These are phyloP conservation scores for Drosophila nigricruria DNA, from an alignment of 2,888 invertebrate genomes.

Conservation along the genomic window DNA sequence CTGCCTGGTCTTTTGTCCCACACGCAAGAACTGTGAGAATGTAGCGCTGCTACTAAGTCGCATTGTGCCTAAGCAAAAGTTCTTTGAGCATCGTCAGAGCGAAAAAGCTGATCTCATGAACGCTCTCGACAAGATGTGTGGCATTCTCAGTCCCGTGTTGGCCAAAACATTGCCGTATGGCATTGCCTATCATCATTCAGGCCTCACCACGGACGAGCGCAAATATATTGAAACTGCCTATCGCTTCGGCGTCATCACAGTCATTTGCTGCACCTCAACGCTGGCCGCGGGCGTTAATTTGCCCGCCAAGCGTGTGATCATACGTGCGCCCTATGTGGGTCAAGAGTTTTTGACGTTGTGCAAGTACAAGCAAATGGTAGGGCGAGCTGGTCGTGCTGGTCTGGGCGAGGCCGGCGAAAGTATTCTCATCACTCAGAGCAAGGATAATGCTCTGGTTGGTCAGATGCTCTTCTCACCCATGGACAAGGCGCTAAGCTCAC, in stretches of 20 bases:
- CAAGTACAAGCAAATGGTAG: slow-evolving; percentile 97
- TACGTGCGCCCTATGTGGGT: slow-evolving; percentile 94
- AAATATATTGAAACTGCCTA: slow-evolving; percentile 93
- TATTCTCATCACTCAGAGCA: slow-evolving; percentile 90
- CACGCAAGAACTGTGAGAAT: slow-evolving; percentile 96
- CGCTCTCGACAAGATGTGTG: slow-evolving; percentile 89
- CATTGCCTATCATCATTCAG: slow-evolving; percentile 97
- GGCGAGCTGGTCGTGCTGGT: slow-evolving; percentile 97
- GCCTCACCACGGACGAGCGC: slow-evolving; percentile 95
- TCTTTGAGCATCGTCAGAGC: slow-evolving; percentile 86
- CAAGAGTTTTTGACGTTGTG: slow-evolving; percentile 90
- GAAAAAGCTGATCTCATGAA: slow-evolving; percentile 88
- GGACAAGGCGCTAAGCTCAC: slow-evolving; percentile 88
- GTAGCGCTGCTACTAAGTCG: slow-evolving; percentile 92
- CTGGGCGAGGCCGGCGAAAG: slow-evolving; percentile 93
- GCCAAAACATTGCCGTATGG: slow-evolving; percentile 90
- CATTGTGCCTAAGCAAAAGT: slow-evolving; percentile 87
- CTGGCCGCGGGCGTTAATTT: slow-evolving; percentile 99
- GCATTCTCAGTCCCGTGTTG: slow-evolving; percentile 89
- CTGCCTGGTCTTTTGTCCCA: slow-evolving; percentile 96
- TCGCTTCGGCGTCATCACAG: slow-evolving; percentile 92
- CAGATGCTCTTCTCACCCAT: slow-evolving; percentile 88
- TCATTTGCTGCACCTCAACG: slow-evolving; percentile 97
- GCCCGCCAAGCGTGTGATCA: slow-evolving; percentile 95
- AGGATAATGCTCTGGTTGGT: slow-evolving; percentile 87